Evolutionary conservation across 2,888 invertebrate species (phyloP).

Genomic region (Leistus spinibarbis): DNA sequence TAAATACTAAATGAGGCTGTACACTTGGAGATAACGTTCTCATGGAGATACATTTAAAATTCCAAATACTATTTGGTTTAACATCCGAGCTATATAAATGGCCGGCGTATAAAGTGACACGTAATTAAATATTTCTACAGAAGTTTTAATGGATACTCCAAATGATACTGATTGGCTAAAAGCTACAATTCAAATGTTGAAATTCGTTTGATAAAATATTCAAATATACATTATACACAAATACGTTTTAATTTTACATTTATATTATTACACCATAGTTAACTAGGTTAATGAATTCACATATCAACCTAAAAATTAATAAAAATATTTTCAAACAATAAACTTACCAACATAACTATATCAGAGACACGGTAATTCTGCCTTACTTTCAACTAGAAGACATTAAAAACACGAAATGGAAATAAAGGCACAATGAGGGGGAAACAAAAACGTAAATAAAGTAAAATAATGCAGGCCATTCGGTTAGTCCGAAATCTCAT

Average conservation of each 20-base stretch:
- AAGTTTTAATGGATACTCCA: neutral
- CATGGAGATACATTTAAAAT: neutral
- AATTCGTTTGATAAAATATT: neutral
- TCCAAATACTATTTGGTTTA: neutral
- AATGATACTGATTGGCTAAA: neutral
- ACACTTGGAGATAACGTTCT: neutral
- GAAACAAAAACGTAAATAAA: neutral
- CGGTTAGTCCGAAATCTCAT: conserved; percentile 20
- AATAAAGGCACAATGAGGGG: neutral
- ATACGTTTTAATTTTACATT: too few relatives aligned
- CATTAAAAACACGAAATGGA: too few relatives aligned
- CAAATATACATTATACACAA: too few relatives aligned
- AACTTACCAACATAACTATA: too few relatives aligned
- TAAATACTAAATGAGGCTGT: neutral
- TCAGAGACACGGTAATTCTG: too few relatives aligned
- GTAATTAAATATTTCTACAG: neutral
- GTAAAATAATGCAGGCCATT: neutral
- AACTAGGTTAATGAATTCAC: too few relatives aligned
- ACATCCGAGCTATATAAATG: neutral
- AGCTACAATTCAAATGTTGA: neutral
- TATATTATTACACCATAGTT: too few relatives aligned
- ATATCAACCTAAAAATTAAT: too few relatives aligned
- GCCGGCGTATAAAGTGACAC: neutral
- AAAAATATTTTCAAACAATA: too few relatives aligned
- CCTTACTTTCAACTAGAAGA: too few relatives aligned